A percentile compares a stretch with the other conserved stretches of the same genome.
These are phyloP conservation scores for Alca torda DNA, from an alignment of 2,797 vertebrate genomes.

Conservation along the genomic window DNA sequence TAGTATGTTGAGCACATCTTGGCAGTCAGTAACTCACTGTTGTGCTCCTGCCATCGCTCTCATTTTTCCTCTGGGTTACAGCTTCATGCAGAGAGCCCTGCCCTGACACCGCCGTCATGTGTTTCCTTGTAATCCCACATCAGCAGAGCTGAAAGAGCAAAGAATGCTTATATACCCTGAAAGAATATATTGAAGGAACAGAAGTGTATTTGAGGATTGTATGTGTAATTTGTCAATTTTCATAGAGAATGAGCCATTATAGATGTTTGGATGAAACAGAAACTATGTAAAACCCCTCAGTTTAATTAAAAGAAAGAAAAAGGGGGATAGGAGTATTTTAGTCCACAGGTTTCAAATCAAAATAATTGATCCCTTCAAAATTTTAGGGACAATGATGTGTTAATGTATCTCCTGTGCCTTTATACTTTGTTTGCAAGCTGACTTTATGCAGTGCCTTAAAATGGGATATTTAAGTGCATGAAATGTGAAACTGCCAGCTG, in stretches of 20 bases:
- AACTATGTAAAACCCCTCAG: neutral
- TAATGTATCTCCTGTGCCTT: neutral
- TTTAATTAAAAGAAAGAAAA: neutral
- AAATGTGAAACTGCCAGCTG: constrained; percentile 4
- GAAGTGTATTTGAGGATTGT: neutral
- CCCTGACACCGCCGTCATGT: neutral
- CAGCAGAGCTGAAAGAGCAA: neutral
- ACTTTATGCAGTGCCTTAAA: neutral
- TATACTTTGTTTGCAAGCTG: neutral
- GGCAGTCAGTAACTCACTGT: neutral
- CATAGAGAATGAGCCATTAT: neutral
- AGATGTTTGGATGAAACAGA: neutral
- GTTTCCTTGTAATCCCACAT: neutral
- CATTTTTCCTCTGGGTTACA: neutral
- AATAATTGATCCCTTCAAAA: neutral
- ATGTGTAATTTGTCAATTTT: neutral
- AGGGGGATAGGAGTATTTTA: neutral
- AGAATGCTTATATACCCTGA: neutral
- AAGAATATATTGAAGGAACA: neutral
- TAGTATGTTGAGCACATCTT: neutral
- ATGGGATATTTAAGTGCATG: neutral
- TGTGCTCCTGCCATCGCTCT: neutral
- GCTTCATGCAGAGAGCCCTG: neutral
- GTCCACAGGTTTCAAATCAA: neutral
- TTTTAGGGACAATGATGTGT: neutral